Evolutionary conservation across 2,113 vertebrate species (phyloP).

Genomic region (Varanus komodoensis): DNA sequence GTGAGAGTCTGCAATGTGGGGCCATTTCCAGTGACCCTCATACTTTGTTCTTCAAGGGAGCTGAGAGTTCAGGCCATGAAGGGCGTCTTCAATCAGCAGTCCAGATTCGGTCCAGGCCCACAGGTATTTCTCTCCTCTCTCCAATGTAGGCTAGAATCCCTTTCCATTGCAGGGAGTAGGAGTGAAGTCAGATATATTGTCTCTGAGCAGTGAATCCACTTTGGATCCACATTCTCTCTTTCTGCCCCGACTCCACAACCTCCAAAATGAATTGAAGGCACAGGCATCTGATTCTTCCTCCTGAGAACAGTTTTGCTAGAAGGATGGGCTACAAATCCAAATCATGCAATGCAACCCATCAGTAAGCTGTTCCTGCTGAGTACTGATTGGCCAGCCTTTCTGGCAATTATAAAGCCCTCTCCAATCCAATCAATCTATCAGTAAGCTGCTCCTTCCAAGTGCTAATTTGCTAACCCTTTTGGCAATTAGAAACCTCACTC

Average conservation of each 20-base stretch:
- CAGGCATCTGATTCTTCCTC: background rate
- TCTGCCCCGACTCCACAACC: background rate
- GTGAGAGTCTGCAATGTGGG: background rate
- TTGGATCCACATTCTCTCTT: background rate
- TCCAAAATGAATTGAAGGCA: background rate
- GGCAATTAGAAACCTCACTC: too few species aligned
- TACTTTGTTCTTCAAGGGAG: background rate
- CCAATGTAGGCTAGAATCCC: background rate
- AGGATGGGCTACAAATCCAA: too few species aligned
- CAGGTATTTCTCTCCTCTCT: background rate
- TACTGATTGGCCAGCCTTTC: background rate
- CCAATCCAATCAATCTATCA: too few species aligned
- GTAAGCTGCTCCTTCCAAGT: too few species aligned
- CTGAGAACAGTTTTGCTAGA: too few species aligned
- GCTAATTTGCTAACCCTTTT: background rate
- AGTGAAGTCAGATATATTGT: background rate
- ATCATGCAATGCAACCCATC: too few species aligned
- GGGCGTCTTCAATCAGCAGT: background rate
- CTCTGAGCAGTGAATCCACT: background rate
- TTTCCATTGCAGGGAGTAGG: background rate
- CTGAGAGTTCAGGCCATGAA: background rate
- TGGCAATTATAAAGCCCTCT: background rate
- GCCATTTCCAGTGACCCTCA: background rate
- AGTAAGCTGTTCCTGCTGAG: background rate
- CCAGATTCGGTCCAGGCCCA: background rate